These are phyloP conservation scores for Tetranychus cinnabarinus DNA, from an alignment of 1,140 invertebrate species.

Conservation along the genomic window DNA sequence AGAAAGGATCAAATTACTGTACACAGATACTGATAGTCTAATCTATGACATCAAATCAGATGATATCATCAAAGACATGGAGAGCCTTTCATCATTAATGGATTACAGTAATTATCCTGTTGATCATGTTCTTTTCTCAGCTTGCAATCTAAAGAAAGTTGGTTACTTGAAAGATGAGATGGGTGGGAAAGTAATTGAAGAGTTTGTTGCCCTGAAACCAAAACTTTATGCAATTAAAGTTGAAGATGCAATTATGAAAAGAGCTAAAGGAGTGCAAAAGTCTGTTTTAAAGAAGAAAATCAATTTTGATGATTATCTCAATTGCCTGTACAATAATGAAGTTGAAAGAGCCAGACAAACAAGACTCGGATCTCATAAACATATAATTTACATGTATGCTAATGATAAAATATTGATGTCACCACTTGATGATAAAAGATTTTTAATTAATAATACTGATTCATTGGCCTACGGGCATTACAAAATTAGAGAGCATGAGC, in stretches of 20 bases:
- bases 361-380: background rate
- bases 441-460: too few relatives aligned
- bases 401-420: background rate
- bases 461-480: too few relatives aligned
- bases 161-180: constrained; percentile 28
- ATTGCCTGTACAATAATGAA: background rate
- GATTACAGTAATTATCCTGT: constrained; percentile 11
- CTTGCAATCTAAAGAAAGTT: constrained; percentile 24
- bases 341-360: background rate
- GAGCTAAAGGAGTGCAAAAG: background rate
- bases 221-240: constrained; percentile 15
- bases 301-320: background rate
- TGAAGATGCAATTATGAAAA: background rate
- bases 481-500: too few relatives aligned
- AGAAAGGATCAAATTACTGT: background rate
- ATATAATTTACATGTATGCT: background rate
- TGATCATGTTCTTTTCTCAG: constrained; percentile 9
- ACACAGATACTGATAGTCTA: constrained; percentile 10
- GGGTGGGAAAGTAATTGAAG: constrained; percentile 17
- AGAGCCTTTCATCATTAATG: constrained; percentile 6
- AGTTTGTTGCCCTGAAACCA: constrained; percentile 21
- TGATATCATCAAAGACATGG: constrained; percentile 11
- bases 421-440: too few relatives aligned
- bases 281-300: background rate
- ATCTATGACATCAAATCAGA: constrained; percentile 9